These are phyloP conservation scores for Vulpes vulpes DNA, from an alignment of 2,113 vertebrate species.

Conservation along the genomic window DNA sequence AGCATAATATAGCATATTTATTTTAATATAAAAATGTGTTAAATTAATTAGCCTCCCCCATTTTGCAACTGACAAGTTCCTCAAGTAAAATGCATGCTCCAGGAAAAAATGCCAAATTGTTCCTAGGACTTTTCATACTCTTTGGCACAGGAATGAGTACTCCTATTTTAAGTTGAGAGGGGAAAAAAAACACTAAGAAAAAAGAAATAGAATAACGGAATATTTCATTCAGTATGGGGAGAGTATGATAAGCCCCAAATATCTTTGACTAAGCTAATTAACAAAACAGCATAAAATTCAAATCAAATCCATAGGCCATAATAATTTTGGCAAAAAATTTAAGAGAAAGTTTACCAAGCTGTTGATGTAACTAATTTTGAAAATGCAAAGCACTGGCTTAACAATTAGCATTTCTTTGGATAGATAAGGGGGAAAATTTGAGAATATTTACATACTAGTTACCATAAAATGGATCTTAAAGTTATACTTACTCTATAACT, in stretches of 20 bases:
- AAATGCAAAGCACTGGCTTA: slow-evolving; percentile 46
- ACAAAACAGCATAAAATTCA: slow-evolving; percentile 17
- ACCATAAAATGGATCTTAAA: not conserved
- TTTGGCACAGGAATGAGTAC: slow-evolving; percentile 29
- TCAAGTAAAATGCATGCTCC: slow-evolving; percentile 46
- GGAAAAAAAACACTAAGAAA: not conserved
- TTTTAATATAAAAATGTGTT: slow-evolving; percentile 61
- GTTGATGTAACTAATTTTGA: slow-evolving; percentile 23
- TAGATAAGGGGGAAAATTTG: slow-evolving; percentile 27
- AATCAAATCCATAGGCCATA: not conserved
- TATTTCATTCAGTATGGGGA: not conserved
- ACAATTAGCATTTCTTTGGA: not conserved
- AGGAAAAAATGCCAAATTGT: slow-evolving; percentile 58
- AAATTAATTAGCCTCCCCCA: slow-evolving; percentile 20
- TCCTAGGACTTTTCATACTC: slow-evolving; percentile 7
- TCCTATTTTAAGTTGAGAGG: slow-evolving; percentile 33
- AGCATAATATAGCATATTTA: slow-evolving; percentile 21
- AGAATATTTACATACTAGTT: slow-evolving; percentile 24
- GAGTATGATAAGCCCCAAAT: not conserved
- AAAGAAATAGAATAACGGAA: not conserved
- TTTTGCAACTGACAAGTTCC: slow-evolving; percentile 54
- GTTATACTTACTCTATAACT: not conserved
- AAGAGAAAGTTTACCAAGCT: slow-evolving; percentile 11
- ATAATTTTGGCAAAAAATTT: slow-evolving; percentile 13
- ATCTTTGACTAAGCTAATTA: slow-evolving; percentile 40